Conservation (phyloP, 2,888 invertebrate species). For the Thymelicus acteon region DNA sequence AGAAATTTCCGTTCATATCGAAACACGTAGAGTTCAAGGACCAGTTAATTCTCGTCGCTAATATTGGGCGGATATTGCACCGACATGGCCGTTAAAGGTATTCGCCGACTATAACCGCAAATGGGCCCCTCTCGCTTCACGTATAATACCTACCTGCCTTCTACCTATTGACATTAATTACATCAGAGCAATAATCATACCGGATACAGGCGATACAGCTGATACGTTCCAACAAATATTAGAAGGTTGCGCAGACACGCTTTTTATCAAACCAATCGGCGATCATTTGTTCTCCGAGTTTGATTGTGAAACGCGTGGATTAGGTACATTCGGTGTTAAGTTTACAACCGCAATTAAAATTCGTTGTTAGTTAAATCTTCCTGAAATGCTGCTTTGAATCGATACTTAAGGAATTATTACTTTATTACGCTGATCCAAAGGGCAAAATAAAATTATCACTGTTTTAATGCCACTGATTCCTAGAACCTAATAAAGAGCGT, state of each 20-base stretch:
- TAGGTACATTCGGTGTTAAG: neutral
- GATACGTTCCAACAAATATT: constrained; percentile 60
- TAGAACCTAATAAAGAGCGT: neutral
- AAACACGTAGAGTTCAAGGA: constrained; percentile 12
- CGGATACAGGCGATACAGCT: constrained; percentile 67
- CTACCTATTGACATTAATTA: constrained; percentile 62
- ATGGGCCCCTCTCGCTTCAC: constrained; percentile 48
- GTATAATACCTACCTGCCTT: constrained; percentile 41
- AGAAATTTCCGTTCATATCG: neutral
- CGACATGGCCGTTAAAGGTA: constrained; percentile 4
- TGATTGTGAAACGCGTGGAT: constrained; percentile 14
- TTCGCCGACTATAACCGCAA: constrained; percentile 42
- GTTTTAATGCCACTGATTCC: too few relatives aligned
- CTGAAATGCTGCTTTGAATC: neutral
- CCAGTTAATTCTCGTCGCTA: neutral
- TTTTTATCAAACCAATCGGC: constrained; percentile 50
- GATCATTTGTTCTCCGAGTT: constrained; percentile 36
- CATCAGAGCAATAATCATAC: constrained; percentile 67
- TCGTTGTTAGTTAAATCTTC: neutral
- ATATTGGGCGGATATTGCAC: constrained; percentile 24
- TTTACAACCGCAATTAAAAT: neutral
- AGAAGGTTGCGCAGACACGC: constrained; percentile 62
- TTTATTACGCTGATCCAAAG: neutral
- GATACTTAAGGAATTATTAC: neutral
- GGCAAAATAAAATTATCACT: too few relatives aligned